phyloP scores from a whole-genome alignment of 2,113 vertebrate species.

The Pelodiscus sinensis region DNA sequence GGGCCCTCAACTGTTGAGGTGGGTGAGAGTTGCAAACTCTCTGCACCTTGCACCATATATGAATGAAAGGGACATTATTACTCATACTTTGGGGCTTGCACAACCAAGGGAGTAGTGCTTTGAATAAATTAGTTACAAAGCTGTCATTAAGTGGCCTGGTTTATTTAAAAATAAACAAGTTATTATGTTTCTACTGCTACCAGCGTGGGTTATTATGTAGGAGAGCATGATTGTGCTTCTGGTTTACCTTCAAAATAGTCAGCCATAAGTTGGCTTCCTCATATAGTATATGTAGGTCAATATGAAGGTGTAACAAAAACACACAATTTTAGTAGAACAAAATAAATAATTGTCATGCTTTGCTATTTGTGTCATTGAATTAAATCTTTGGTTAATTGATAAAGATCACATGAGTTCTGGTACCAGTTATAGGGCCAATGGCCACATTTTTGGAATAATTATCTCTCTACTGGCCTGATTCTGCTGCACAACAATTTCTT shows the following conservation, averaged over 20 bases:
- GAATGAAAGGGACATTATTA: not conserved
- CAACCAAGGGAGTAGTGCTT: constrained; percentile 19
- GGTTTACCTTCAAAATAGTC: not conserved
- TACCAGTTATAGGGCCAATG: not conserved
- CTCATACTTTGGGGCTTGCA: constrained; percentile 47
- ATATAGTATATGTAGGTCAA: constrained; percentile 58
- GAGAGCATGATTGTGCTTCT: constrained; percentile 49
- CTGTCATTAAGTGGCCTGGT: constrained; percentile 52
- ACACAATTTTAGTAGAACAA: constrained; percentile 56
- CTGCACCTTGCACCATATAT: not conserved
- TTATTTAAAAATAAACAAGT: constrained; percentile 22
- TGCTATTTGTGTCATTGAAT: constrained; percentile 67
- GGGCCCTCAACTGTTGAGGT: not conserved
- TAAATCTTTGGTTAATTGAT: constrained; percentile 14
- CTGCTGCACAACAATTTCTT: not conserved
- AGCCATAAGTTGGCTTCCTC: constrained; percentile 62
- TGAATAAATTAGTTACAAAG: constrained; percentile 20
- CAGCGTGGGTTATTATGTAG: not conserved
- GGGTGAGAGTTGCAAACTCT: not conserved
- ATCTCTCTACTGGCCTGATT: not conserved
- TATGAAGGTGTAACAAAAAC: constrained; percentile 56
- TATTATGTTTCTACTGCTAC: not conserved
- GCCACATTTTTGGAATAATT: not conserved
- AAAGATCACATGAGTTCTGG: not conserved
- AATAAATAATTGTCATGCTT: constrained; percentile 61